Conservation (phyloP, 2,888 invertebrate genomes). For the Troilus luridus region DNA sequence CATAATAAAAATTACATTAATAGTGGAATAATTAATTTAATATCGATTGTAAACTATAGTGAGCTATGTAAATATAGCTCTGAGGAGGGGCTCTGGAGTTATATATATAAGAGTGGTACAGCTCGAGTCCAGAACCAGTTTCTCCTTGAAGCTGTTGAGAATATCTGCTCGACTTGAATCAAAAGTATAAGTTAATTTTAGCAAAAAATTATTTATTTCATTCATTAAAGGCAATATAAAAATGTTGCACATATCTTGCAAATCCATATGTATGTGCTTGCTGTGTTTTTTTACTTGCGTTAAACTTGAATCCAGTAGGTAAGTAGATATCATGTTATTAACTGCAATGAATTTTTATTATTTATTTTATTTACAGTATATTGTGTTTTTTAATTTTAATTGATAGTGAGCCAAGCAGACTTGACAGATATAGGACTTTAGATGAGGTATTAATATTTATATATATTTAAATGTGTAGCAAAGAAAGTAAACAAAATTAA, state of each 20-base stretch:
- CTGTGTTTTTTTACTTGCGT: constrained; percentile 51
- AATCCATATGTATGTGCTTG: constrained; percentile 50
- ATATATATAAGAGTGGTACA: constrained; percentile 37
- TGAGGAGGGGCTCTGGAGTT: constrained; percentile 4
- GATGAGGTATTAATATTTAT: constrained; percentile 35
- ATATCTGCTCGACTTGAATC: not conserved
- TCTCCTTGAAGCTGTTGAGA: constrained; percentile 8
- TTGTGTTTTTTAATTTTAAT: too few species aligned
- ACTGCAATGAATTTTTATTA: not conserved
- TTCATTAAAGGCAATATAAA: not conserved
- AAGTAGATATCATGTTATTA: not conserved
- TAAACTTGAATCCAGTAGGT: constrained; percentile 40
- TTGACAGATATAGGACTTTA: constrained; percentile 52
- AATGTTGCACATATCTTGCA: constrained; percentile 50
- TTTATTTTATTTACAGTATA: too few species aligned
- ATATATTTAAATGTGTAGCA: not conserved
- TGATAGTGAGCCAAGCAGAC: not conserved
- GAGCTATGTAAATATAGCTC: not conserved
- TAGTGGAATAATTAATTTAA: not conserved
- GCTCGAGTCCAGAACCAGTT: constrained; percentile 42
- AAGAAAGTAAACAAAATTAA: not conserved
- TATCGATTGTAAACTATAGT: not conserved
- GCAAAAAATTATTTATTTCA: not conserved
- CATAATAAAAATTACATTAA: not conserved
- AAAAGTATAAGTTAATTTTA: constrained; percentile 29